These are phyloP conservation scores for Sylvia atricapilla DNA, from an alignment of 2,113 vertebrate genomes.

Conservation along the genomic window DNA sequence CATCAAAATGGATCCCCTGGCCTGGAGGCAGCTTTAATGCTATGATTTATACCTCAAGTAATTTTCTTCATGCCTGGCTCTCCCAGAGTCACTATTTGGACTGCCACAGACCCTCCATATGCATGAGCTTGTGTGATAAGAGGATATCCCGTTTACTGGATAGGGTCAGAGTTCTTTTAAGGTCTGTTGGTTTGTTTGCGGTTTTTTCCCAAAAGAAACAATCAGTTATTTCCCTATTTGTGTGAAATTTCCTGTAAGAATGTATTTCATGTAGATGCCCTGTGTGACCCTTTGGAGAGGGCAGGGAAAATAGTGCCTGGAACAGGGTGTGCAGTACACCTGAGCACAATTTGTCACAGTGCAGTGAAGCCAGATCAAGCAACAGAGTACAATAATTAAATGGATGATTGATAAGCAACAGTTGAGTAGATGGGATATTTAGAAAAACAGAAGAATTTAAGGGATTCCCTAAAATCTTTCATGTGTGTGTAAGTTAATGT, in stretches of 20 bases:
- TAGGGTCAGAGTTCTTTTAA: background rate
- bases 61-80: background rate
- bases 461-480: background rate
- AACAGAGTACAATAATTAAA: background rate
- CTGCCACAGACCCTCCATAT: fast-evolving
- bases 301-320: background rate
- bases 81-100: background rate
- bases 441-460: background rate
- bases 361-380: background rate
- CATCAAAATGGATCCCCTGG: background rate
- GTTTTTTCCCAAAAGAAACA: background rate
- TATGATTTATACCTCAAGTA: background rate
- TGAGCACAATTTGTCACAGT: background rate
- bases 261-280: background rate
- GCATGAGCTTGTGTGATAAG: fast-evolving
- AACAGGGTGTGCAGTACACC: background rate
- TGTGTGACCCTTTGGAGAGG: background rate
- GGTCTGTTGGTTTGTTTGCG: background rate
- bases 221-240: background rate
- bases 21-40: background rate
- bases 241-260: background rate
- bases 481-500: background rate
- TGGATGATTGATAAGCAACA: background rate
- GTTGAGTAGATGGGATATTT: background rate
- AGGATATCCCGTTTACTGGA: background rate